phyloP scores from a whole-genome alignment of 1,140 invertebrate species.

The Temnothorax longispinosus region DNA sequence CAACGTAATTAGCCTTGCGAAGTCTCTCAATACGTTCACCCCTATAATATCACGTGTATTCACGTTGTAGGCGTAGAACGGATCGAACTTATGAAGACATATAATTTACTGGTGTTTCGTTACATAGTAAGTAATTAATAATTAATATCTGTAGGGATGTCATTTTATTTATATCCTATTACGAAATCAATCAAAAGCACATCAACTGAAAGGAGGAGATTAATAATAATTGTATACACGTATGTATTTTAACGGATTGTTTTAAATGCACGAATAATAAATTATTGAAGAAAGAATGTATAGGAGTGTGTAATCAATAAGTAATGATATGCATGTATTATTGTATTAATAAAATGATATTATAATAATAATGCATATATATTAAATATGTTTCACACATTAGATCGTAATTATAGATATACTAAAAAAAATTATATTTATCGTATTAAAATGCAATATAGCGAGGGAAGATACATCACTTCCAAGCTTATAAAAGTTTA shows the following conservation, averaged over 20 bases:
- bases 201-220: not conserved
- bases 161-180: not conserved
- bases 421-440: not conserved
- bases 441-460: not conserved
- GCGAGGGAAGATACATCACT: not conserved
- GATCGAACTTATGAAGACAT: slow-evolving; percentile 21
- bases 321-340: not conserved
- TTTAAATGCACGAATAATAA: not conserved
- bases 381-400: not conserved
- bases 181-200: not conserved
- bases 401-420: not conserved
- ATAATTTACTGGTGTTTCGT: slow-evolving; percentile 29
- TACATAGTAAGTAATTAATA: slow-evolving; percentile 18
- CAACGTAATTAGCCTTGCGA: slow-evolving; percentile 49
- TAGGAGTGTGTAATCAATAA: not conserved
- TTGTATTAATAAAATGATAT: not conserved
- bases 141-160: not conserved
- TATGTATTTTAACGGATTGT: slow-evolving; percentile 8
- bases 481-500: not conserved
- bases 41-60: not conserved
- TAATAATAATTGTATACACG: not conserved
- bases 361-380: not conserved
- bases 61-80: not conserved
- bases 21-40: slow-evolving; percentile 54
- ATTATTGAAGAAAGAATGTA: not conserved